Base-by-base conservation (phyloP, 2,888 invertebrate species). In the Leuctra nigra region DNA sequence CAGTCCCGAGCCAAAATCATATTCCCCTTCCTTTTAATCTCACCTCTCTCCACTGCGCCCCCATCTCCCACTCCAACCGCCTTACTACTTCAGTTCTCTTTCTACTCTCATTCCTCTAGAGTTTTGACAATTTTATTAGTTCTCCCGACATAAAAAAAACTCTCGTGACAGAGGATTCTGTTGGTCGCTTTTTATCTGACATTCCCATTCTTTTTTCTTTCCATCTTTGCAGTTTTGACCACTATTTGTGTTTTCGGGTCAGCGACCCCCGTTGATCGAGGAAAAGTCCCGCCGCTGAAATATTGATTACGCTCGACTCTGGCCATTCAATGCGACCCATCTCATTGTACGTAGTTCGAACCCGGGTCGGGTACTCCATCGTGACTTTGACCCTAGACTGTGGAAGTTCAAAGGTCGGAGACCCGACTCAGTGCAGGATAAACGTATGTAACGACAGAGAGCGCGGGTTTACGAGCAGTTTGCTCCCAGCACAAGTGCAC, bases 71-170 rank as follows among this genome's bases (percentile, higher is more conserved):
- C n/a, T n/a, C n/a, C n/a, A n/a, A n/a, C 9, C 16, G 4, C 16
- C 35, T 50, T 33, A 7, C 35, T 14, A 18, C 35, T 33, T 14
- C 38, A 38, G 9, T 38, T 38, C 38, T 14, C 14, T 14, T 20
- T 23, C 22, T 44, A n/a, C 48, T 4, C 48, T 25, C 14, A 13
- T 50, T 20, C 50, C 50, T 50, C 50, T 18, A 18, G 33, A 44
- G 35, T 50, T 50, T 50, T 50, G 50, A 50, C 50, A 50, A 50
- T 50, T 50, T 50, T 50, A 50, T 50, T 50, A 50, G 35, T 50
- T 33, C 50, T 7, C 50, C n/a, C 13, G 6, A 46, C 6, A 24
- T n/a, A 48, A 48, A 29, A 25, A 50, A 50, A 35, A 50, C 14
- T 9, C 35, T 6, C 3, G 7, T 14, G 50, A 14, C 25, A 33